Evolutionary conservation across 1,140 invertebrate genomes (phyloP).

Genomic region (Drosophila teissieri): DNA sequence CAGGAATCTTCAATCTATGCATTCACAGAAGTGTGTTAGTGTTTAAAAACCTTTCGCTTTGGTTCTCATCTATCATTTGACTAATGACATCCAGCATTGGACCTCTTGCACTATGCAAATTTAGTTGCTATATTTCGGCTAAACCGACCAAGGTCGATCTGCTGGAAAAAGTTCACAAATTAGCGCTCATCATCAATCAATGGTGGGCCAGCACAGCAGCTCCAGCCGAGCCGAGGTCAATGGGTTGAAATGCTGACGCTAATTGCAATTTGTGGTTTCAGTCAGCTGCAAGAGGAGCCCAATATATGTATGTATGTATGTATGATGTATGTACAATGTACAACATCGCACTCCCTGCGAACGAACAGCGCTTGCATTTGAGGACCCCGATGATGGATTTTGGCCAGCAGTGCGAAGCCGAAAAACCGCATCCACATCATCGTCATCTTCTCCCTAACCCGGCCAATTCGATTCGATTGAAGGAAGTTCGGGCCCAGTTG

Average conservation of each 20-base stretch:
- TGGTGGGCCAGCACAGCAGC: conserved; percentile 24
- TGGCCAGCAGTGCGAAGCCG: conserved; percentile 21
- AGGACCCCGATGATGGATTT: conserved; percentile 33
- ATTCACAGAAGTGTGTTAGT: no score
- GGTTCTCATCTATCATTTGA: conserved; percentile 5
- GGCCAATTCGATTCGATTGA: conserved; percentile 33
- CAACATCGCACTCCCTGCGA: background rate
- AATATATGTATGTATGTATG: background rate
- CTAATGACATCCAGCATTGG: conserved; percentile 8
- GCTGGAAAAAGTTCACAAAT: conserved; percentile 28
- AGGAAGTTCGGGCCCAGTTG: conserved; percentile 10
- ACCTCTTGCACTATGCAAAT: conserved; percentile 14
- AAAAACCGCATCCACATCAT: conserved; percentile 41
- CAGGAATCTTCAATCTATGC: no score
- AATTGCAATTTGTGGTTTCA: conserved; percentile 61
- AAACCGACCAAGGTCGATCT: background rate
- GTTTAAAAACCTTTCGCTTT: no score
- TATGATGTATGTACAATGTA: background rate
- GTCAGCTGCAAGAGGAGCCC: conserved; percentile 8
- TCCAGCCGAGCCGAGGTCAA: conserved; percentile 32
- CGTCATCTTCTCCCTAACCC: conserved; percentile 9
- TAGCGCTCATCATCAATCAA: conserved; percentile 59
- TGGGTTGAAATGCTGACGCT: conserved; percentile 30
- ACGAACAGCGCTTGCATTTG: conserved; percentile 1
- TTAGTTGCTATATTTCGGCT: background rate